Base-by-base conservation (phyloP, 2,888 invertebrate genomes). In the Marasmarcha lunaedactyla region DNA sequence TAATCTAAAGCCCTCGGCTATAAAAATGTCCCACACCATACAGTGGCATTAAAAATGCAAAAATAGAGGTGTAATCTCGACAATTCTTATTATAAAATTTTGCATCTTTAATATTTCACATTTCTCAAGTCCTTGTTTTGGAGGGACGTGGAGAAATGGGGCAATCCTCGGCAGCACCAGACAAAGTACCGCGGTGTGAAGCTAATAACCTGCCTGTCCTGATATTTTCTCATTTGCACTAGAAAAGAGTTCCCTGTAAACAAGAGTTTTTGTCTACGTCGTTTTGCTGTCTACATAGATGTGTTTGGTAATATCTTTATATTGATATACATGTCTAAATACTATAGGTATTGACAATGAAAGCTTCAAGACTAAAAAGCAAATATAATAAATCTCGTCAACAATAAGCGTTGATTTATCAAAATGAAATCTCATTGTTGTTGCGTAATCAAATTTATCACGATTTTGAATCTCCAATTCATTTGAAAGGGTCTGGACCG, bases 381-480 rank as follows among this genome's bases (percentile, higher is more conserved):
- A 61, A 69, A 69, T 58, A 65, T 67, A 61, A 71, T 73, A 71
- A 71, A 71, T 71, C 62, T 63, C 48, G 52, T 53, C 64, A 63
- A 73, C 74, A 77, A 73, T 74, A 63, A 65, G 65, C 68, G 68
- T 62, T 78, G 73, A 78, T 77, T 77, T 79, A 78, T 78, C 73
- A 69, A 73, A 81, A 78, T 76, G 65, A 74, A 79, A 79, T 79
- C 77, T 77, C 72, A 73, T 78, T 77, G 76, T 78, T 54, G 55
- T 58, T 51, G 49, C 64, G 64, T 74, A 81, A 81, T 81, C 77
- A 76, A 79, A 76, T 79, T 78, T 78, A 79, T 81, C 76, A 63
- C 58, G 71, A 64, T 73, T 76, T 74, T 70, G 66, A 71, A 78
- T 81, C 74, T 74, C 55, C 60, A 61, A 65, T 71, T 69, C 57